Evolutionary conservation across 2,797 vertebrate species (phyloP).

Genomic region (Pelobates cultripes): DNA sequence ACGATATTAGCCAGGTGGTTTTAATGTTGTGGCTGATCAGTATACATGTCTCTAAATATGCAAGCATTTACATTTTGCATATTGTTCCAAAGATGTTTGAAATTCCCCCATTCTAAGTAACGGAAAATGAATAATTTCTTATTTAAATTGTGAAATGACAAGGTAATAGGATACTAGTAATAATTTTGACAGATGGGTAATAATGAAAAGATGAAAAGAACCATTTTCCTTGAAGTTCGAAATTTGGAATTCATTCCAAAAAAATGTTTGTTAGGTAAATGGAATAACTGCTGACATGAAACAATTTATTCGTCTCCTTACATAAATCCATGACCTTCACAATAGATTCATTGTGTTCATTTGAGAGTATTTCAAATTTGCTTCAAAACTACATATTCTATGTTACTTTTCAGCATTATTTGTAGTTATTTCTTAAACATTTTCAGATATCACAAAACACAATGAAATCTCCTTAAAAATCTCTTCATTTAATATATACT

Average conservation of each 20-base stretch:
- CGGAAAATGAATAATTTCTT: constrained; percentile 7
- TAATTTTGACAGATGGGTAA: constrained; percentile 18
- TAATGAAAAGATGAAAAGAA: constrained; percentile 37
- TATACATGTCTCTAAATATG: neutral
- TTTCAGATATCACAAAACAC: neutral
- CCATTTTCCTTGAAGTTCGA: constrained; percentile 61
- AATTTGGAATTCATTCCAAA: constrained; percentile 68
- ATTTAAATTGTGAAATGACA: constrained; percentile 2
- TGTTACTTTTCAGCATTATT: too few relatives aligned
- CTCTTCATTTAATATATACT: too few relatives aligned
- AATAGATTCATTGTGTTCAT: constrained; percentile 73
- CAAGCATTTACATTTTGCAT: neutral
- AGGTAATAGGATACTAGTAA: constrained; percentile 21
- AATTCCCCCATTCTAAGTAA: neutral
- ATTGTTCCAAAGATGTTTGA: neutral
- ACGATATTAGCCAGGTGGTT: too few relatives aligned
- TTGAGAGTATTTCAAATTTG: constrained; percentile 67
- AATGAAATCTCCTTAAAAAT: too few relatives aligned
- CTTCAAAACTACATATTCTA: constrained; percentile 64
- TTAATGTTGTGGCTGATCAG: too few relatives aligned
- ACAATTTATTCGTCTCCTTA: constrained; percentile 74
- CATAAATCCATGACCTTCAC: constrained; percentile 67
- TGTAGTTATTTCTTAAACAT: constrained; percentile 26
- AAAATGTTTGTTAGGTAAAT: constrained; percentile 62
- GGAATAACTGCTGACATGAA: constrained; percentile 70